phyloP scores from a whole-genome alignment of 2,797 vertebrate species.

The Anabas testudineus region DNA sequence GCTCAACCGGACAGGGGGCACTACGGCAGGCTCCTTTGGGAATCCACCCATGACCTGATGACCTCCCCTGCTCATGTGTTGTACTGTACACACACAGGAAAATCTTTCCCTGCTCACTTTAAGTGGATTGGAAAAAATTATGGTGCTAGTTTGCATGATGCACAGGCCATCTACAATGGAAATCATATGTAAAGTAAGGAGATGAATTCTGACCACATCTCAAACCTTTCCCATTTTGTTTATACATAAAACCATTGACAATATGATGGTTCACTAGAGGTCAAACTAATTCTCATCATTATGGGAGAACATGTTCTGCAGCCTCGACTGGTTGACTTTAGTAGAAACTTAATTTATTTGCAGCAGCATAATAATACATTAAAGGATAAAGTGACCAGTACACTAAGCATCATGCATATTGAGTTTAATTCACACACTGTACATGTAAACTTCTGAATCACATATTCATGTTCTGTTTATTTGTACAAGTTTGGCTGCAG shows the following conservation, averaged over 20 bases:
- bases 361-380: not conserved
- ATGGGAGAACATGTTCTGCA: not conserved
- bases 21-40: not conserved
- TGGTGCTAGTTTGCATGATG: slow-evolving; percentile 78
- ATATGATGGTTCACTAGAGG: slow-evolving; percentile 41
- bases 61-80: slow-evolving; percentile 10
- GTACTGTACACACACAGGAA: slow-evolving; percentile 49
- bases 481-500: slow-evolving; percentile 8
- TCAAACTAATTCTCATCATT: slow-evolving; percentile 17
- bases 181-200: slow-evolving; percentile 84
- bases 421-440: not conserved
- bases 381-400: not conserved
- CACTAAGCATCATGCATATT: not conserved
- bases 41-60: not conserved
- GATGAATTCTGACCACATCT: slow-evolving; percentile 75
- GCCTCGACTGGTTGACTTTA: too few relatives aligned
- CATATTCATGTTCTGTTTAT: not conserved
- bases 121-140: slow-evolving; percentile 51
- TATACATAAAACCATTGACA: slow-evolving; percentile 44
- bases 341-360: too few relatives aligned
- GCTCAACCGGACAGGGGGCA: too few relatives aligned
- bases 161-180: slow-evolving; percentile 77
- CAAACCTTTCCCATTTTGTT: slow-evolving; percentile 57
- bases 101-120: slow-evolving; percentile 65
- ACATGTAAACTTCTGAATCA: not conserved